Base-by-base conservation (phyloP, 2,113 vertebrate genomes). In the Tringa solitaria region DNA sequence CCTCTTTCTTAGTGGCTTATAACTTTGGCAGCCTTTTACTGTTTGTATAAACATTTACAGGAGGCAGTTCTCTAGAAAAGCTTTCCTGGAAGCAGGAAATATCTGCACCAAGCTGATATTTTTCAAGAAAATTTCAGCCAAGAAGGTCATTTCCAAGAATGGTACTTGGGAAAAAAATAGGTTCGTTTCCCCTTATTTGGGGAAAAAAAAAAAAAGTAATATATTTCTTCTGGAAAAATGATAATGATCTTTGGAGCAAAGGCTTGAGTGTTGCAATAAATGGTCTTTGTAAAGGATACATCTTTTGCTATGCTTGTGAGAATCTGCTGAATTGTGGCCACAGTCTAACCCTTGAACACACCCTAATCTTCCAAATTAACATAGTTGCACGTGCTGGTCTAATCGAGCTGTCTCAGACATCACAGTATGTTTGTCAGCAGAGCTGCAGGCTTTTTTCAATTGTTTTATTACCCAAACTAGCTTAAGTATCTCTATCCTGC, bases 51-150 rank as follows among this genome's bases (percentile, higher is more conserved):
- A 95, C 33, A 84, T 94, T 94, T 78, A 82, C 77, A 87, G 77
- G 39, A 89, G 91, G 35, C 13, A 91, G 56, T 79, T 41, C 65
- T 94, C 87, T 91, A 91, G 95, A 95, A 97, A 92, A 92, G 61
- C 77, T 87, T 95, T 93, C 91, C 91, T 96, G 91, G 84, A 96
- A 96, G 77, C 84, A 89, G 91, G 87, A 96, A 94, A 68, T 95
- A 77, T 82, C 87, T 96, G 89, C 78, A 89, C 19, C 22, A 72
- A 91, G 77, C 57, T 96, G 93, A 96, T 91, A 84, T 9, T 45
- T 87, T 92, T 89, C 39, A 89, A 68, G 69, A 96, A 96, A 89
- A 94, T 73, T 94, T 91, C 48, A 87, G 67, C 56, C 67, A 83
- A 89, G 45, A 70, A 83, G 73, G 84, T 78, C 2, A 22, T 50